Percentiles rank a stretch among this genome's conserved stretches.
Evolutionary conservation across 2,888 invertebrate genomes (phyloP).

Genomic region (Orthonychiurus folsomi): DNA sequence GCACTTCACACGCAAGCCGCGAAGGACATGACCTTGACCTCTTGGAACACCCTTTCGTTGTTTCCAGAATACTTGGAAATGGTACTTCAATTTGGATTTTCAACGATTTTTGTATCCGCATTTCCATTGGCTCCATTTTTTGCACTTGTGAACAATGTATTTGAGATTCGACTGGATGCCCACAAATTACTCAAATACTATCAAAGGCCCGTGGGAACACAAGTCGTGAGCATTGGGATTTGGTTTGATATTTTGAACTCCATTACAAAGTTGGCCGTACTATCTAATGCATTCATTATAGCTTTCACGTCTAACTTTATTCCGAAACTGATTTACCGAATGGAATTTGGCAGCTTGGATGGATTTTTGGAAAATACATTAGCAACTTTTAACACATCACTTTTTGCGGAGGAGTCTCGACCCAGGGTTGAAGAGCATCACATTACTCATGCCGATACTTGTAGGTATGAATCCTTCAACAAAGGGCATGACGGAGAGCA

Average conservation of each 20-base stretch:
- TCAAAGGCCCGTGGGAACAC: constrained; percentile 75
- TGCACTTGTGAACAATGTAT: constrained; percentile 85
- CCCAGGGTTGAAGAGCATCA: background rate
- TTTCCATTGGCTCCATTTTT: constrained; percentile 94
- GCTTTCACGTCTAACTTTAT: constrained; percentile 95
- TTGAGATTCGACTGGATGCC: constrained; percentile 91
- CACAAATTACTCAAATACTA: constrained; percentile 78
- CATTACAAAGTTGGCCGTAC: constrained; percentile 80
- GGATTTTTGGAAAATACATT: background rate
- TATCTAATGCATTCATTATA: constrained; percentile 92
- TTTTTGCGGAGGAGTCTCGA: background rate
- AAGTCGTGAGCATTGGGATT: constrained; percentile 80
- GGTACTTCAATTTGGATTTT: constrained; percentile 95
- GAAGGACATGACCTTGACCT: constrained; percentile 73
- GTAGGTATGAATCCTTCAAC: constrained; percentile 2
- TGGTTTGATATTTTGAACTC: constrained; percentile 89
- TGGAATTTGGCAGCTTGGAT: constrained; percentile 6
- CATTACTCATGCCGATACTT: background rate
- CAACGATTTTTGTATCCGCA: constrained; percentile 93
- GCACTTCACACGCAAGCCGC: constrained; percentile 59
- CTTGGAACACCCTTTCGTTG: constrained; percentile 75
- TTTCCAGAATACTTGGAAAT: constrained; percentile 96
- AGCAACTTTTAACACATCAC: background rate
- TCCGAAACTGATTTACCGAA: constrained; percentile 69
- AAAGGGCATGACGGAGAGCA: background rate